phyloP scores from a whole-genome alignment of 1,140 invertebrate species.

The Drosophila sucinea region DNA sequence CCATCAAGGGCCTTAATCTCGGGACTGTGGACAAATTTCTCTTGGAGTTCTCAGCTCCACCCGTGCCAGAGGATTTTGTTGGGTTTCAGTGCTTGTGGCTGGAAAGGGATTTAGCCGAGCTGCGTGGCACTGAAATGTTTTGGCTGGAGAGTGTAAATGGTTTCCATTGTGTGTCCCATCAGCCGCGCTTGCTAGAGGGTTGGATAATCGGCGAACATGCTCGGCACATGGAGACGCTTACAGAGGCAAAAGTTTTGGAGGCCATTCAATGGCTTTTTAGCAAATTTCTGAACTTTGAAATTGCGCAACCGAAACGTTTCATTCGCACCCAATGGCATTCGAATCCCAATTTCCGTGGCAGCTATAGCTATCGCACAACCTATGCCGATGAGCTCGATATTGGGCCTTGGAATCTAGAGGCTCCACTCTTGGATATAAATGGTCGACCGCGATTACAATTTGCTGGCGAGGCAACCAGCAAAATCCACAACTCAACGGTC shows the following conservation, averaged over 20 bases:
- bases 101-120: constrained; percentile 81
- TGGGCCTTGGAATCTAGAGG: constrained; percentile 84
- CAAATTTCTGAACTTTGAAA: constrained; percentile 69
- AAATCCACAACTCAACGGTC: constrained; percentile 88
- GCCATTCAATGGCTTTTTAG: constrained; percentile 83
- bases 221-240: constrained; percentile 85
- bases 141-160: constrained; percentile 87
- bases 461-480: constrained; percentile 89
- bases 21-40: constrained; percentile 91
- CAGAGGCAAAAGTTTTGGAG: constrained; percentile 83
- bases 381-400: constrained; percentile 84
- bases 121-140: constrained; percentile 59
- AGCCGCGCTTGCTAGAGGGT: constrained; percentile 87
- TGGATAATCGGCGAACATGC: constrained; percentile 86
- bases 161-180: constrained; percentile 86
- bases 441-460: constrained; percentile 87
- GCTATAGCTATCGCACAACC: constrained; percentile 88
- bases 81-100: constrained; percentile 85
- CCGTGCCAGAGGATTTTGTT: constrained; percentile 85
- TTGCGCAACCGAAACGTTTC: constrained; percentile 63
- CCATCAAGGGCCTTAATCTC: constrained; percentile 87
- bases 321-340: constrained; percentile 86
- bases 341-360: constrained; percentile 87
- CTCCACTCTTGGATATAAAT: constrained; percentile 84
- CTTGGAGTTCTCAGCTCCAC: constrained; percentile 87